Conservation (phyloP, 2,113 vertebrate species). For the Stictonetta naevosa region DNA sequence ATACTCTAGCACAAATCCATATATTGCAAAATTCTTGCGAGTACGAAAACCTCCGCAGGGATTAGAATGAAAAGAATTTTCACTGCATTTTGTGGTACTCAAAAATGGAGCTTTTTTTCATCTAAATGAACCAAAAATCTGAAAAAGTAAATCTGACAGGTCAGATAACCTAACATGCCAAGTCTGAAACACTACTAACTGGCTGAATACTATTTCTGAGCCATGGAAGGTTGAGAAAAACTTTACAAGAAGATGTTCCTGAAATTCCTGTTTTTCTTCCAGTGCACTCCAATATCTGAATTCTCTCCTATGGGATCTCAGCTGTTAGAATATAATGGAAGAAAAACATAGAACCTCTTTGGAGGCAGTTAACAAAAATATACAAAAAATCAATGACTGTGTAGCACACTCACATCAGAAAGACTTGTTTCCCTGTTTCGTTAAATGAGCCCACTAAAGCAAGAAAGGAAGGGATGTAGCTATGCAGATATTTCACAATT, state of each 20-base stretch:
- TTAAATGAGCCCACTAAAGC: neutral
- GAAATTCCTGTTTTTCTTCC: neutral
- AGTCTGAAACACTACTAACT: neutral
- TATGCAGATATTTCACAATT: neutral
- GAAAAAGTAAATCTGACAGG: neutral
- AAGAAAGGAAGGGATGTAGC: neutral
- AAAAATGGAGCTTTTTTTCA: neutral
- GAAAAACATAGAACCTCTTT: neutral
- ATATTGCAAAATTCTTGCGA: neutral
- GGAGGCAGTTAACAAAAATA: neutral
- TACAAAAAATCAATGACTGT: neutral
- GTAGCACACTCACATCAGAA: neutral
- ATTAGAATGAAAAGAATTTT: neutral
- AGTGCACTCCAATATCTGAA: neutral
- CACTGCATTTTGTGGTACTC: neutral
- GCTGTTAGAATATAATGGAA: neutral
- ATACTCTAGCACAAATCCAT: neutral
- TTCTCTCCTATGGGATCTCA: neutral
- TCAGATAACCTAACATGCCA: neutral
- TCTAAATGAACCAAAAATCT: fast-evolving
- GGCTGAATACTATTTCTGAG: neutral
- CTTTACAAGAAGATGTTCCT: neutral
- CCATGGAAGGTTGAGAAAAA: neutral
- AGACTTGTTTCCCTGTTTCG: neutral
- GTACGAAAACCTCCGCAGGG: neutral